Conservation (phyloP, 2,113 vertebrate genomes). For the Emydura subglobosa region DNA sequence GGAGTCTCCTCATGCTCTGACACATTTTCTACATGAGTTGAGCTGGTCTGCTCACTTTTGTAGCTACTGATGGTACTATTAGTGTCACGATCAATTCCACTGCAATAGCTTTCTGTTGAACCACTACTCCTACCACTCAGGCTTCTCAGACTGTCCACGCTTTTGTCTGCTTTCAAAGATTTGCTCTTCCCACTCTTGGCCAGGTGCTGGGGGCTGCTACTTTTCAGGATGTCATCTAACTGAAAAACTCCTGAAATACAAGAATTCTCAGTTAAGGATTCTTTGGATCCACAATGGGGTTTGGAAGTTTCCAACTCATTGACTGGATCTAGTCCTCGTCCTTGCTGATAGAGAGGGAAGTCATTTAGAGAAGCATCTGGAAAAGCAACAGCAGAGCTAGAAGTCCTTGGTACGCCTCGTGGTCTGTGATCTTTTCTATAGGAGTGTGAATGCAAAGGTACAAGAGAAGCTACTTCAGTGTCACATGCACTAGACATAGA, state of each 20-base stretch:
- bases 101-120: slow-evolving; percentile 97
- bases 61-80: slow-evolving; percentile 97
- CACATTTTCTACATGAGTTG: slow-evolving; percentile 94
- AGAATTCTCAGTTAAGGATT: slow-evolving; percentile 82
- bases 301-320: slow-evolving; percentile 93
- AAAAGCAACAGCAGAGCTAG: slow-evolving; percentile 97
- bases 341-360: slow-evolving; percentile 92
- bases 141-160: slow-evolving; percentile 93
- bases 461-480: slow-evolving; percentile 86
- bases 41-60: slow-evolving; percentile 96
- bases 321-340: slow-evolving; percentile 94
- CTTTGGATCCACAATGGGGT: slow-evolving; percentile 83
- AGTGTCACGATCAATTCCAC: slow-evolving; percentile 95
- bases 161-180: slow-evolving; percentile 88
- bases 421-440: slow-evolving; percentile 94
- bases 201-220: slow-evolving; percentile 79
- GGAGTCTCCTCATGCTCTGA: slow-evolving; percentile 87
- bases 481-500: slow-evolving; percentile 89
- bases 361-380: slow-evolving; percentile 93
- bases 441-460: slow-evolving; percentile 90
- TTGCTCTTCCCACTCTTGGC: slow-evolving; percentile 80
- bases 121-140: slow-evolving; percentile 95
- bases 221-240: slow-evolving; percentile 81
- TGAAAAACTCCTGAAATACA: slow-evolving; percentile 84
- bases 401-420: slow-evolving; percentile 95